Base-by-base conservation (phyloP, 2,113 vertebrate species). In the Geococcyx californianus region DNA sequence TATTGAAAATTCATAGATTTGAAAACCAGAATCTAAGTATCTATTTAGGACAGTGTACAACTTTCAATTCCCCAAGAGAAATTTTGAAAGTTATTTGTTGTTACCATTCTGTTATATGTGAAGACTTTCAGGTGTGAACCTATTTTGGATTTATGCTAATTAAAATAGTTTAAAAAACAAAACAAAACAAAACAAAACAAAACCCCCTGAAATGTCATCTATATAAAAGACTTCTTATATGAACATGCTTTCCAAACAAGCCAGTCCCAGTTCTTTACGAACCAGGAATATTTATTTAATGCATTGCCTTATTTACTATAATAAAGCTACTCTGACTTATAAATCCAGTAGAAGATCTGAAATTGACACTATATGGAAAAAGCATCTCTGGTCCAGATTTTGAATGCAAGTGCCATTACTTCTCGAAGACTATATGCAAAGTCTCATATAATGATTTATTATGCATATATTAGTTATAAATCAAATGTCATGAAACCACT, bases 81-180 rank as follows among this genome's bases (percentile, higher is more conserved):
- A 94, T 77, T 34, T 80, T 84, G 47, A 59, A 90, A 93, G 82
- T 77, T 78, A 90, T 80, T 77, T 91, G 72, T 79, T 94, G 94
- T 75, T 76, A 77, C 23, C 23, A 44, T 74, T 88, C 42, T 69
- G 70, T 75, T 74, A 38, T 47, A 77, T 67, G 11, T 70, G 64
- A 76, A 85, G 70, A 72, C 14, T 89, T 87, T 55, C 33, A 79
- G 87, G n/a, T 67, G 55, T 93, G 75, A 93, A 93, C 58, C 8
- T 90, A 70, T 80, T 95, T 94, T 83, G 64, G 29, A 90, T 92
- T 93, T 67, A 23, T 51, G 36, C 13, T 79, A 84, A 89, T 44
- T 55, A 78, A 93, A 91, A 87, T 38, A 80, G n/a, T 52, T 84
- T 29, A 4, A 70, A 17, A 49, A n/a, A n/a, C n/a, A n/a, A n/a